These are phyloP conservation scores for Lochmaea crataegi DNA, from an alignment of 2,888 invertebrate species.

Conservation along the genomic window DNA sequence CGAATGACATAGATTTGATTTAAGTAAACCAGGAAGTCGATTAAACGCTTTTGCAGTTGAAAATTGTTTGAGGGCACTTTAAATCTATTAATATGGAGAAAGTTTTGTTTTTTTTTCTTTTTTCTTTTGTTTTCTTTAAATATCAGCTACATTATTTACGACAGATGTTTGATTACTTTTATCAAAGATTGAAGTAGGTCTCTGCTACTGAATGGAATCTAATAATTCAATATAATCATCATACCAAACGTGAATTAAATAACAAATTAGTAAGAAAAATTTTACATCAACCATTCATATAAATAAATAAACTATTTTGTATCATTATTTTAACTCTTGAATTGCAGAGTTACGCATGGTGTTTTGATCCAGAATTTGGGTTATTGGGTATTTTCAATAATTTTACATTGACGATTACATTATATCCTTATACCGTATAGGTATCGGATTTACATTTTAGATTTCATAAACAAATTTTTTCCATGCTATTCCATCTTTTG, in stretches of 20 bases:
- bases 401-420: too few species aligned
- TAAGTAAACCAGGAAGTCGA: conserved; percentile 34
- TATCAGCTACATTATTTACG: background rate
- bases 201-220: background rate
- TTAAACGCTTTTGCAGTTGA: background rate
- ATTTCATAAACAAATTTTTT: too few species aligned
- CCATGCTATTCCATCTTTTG: too few species aligned
- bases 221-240: background rate
- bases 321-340: too few species aligned
- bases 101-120: conserved; percentile 4
- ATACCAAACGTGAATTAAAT: background rate
- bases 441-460: too few species aligned
- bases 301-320: too few species aligned
- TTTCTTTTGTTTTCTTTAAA: background rate
- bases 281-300: background rate
- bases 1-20: conserved; percentile 42
- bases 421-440: too few species aligned
- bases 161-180: background rate
- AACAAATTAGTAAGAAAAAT: background rate
- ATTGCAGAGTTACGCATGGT: too few species aligned
- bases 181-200: background rate
- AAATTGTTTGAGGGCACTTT: background rate
- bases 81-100: background rate
- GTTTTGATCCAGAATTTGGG: too few species aligned
- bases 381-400: too few species aligned